Percentiles rank a stretch among this genome's conserved stretches.
Conservation (phyloP, 2,888 invertebrate species). For the Ceriagrion tenellum region DNA sequence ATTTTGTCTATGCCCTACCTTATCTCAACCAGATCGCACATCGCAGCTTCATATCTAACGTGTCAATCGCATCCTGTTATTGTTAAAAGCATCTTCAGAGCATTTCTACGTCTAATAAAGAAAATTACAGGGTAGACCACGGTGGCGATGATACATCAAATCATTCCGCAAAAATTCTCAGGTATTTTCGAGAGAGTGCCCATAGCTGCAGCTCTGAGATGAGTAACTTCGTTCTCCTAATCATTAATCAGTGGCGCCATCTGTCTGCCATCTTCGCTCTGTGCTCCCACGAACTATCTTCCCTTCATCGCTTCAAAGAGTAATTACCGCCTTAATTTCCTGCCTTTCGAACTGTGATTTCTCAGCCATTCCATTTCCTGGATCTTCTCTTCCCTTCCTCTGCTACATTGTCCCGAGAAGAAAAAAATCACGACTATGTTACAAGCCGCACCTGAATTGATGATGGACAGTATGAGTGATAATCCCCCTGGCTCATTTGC, state of each 20-base stretch:
- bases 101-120: neutral
- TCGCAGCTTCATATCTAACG: neutral
- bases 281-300: neutral
- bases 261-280: neutral
- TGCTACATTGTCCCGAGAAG: neutral
- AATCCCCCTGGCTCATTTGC: neutral
- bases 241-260: constrained; percentile 43
- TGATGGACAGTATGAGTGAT: neutral
- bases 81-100: constrained; percentile 1
- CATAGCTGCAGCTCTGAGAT: neutral
- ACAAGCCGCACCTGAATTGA: neutral
- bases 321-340: constrained; percentile 3
- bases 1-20: neutral
- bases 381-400: neutral
- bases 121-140: neutral
- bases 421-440: neutral
- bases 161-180: neutral
- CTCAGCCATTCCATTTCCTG: constrained; percentile 27
- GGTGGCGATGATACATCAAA: neutral
- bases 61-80: constrained; percentile 29
- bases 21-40: neutral
- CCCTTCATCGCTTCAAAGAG: neutral
- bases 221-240: neutral
- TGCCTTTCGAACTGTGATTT: constrained; percentile 8
- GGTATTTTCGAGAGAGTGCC: neutral